Evolutionary conservation across 2,797 vertebrate genomes (phyloP).

Genomic region (Manis pentadactyla): DNA sequence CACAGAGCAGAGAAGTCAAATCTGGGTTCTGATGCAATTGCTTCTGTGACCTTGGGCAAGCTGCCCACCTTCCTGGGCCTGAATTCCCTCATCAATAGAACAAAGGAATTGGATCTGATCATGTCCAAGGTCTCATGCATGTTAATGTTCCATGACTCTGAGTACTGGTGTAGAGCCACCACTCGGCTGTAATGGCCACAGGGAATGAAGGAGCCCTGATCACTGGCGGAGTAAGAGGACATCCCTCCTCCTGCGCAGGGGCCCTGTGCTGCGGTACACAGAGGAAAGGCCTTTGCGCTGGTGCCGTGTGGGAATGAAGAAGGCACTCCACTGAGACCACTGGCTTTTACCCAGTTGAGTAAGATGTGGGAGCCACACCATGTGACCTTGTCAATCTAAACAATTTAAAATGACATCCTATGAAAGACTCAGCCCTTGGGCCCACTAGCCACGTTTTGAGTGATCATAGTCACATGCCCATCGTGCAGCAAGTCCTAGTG

Average conservation of each 20-base stretch:
- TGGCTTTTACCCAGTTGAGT: not conserved
- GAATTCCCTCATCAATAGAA: not conserved
- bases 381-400: slow-evolving; percentile 24
- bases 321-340: not conserved
- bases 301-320: not conserved
- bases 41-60: not conserved
- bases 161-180: not conserved
- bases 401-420: not conserved
- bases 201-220: not conserved
- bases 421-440: not conserved
- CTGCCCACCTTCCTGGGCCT: not conserved
- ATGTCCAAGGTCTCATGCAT: not conserved
- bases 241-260: not conserved
- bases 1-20: not conserved
- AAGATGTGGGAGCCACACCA: not conserved
- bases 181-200: not conserved
- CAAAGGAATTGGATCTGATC: not conserved
- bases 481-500: not conserved
- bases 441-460: not conserved
- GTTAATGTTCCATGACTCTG: not conserved
- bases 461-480: not conserved
- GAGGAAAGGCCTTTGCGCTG: not conserved
- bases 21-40: not conserved
- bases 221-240: not conserved
- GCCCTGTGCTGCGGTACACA: not conserved